Evolutionary conservation across 2,797 vertebrate genomes (phyloP), one percentile per base, ranked within the genome.

Genomic region (Sebastes dallii): DNA sequence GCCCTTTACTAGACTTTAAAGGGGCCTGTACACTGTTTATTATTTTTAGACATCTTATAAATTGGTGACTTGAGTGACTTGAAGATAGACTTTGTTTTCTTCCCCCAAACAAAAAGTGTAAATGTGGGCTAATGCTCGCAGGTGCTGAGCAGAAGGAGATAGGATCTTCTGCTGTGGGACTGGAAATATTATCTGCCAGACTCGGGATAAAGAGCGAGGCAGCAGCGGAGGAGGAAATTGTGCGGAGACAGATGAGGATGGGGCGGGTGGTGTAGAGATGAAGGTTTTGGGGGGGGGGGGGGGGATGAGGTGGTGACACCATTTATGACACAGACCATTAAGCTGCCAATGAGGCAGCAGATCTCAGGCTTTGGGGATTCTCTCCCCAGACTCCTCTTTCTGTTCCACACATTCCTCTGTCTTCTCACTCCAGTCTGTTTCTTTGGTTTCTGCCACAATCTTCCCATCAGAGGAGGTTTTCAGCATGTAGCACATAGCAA

Each of bases 271-370:
- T 64, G 73, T 55, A 34, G 78, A 79, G 66, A 74, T 81, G 78
- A 80, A 82, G 70, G 62, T n/a, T 62, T 80, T 85, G 4, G 1
- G 34, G 30, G 8, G 22, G 50, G 24, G 13, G 8, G 29, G 39
- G 66, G 60, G 73, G 83, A 84, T 77, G 88, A 84, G 82, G 84
- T 78, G 82, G 82, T 88, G 88, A 93, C 88, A 86, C 88, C 81
- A 52, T 88, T 93, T 86, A 88, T 84, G 86, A 86, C 83, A 90
- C 86, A 87, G 78, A 77, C 83, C 89, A 91, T 93, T 93, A 92
- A 88, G 82, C 79, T 68, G 71, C 85, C 88, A 92, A 94, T 94
- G 92, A 93, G 82, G 89, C 91, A 68, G 74, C 62, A 75, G 80
- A 84, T 86, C 75, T 62, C 66, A 50, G 84, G 84, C 85, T 88